phyloP scores from a whole-genome alignment of 1,140 invertebrate species.

The Ceratina calcarata region DNA sequence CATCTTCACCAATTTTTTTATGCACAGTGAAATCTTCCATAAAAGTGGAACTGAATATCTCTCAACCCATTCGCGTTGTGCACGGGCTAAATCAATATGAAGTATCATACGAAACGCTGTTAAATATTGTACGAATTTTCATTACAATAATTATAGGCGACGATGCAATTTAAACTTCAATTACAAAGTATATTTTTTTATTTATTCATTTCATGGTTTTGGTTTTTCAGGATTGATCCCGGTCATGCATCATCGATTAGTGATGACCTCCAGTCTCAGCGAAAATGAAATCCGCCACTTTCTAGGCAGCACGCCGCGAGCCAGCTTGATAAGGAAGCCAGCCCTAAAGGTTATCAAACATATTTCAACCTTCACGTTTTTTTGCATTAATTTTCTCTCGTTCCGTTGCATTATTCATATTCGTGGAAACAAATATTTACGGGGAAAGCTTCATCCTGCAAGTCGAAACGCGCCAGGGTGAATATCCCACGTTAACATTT shows the following conservation, averaged over 20 bases:
- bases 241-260: constrained; percentile 10
- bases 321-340: background rate
- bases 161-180: background rate
- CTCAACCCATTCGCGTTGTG: too few relatives aligned
- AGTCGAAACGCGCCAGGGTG: background rate
- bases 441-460: background rate
- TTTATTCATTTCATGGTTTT: background rate
- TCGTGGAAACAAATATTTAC: background rate
- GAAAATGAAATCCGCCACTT: background rate
- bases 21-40: too few relatives aligned
- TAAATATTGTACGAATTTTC: too few relatives aligned
- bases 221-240: background rate
- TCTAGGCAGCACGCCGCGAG: background rate
- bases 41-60: too few relatives aligned
- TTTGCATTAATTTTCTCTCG: too few relatives aligned
- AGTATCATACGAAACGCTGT: too few relatives aligned
- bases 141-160: too few relatives aligned
- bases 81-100: too few relatives aligned
- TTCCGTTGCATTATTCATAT: background rate
- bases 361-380: background rate
- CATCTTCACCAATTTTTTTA: too few relatives aligned
- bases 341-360: background rate
- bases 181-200: background rate
- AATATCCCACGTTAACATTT: constrained; percentile 24
- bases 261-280: background rate